phyloP scores from a whole-genome alignment of 2,797 vertebrate species.

The Acanthurus lineatus region DNA sequence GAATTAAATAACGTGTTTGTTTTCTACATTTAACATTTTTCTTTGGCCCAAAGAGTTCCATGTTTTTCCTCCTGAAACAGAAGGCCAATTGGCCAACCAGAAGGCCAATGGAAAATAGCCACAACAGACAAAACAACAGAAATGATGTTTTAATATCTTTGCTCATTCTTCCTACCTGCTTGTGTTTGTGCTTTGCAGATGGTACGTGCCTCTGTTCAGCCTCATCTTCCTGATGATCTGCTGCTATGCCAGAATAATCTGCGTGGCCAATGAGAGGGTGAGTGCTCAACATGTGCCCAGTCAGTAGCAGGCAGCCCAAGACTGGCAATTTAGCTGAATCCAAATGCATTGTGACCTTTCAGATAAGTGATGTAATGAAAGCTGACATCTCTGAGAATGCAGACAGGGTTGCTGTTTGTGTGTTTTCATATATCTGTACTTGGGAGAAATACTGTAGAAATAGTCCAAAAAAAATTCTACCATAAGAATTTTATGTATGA shows the following conservation, averaged over 20 bases:
- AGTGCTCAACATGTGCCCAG: conserved; percentile 56
- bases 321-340: conserved; percentile 31
- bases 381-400: conserved; percentile 10
- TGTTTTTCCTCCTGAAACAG: neutral
- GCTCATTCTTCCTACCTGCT: conserved; percentile 27
- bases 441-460: neutral
- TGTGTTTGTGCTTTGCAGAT: conserved; percentile 77
- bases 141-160: conserved; percentile 12
- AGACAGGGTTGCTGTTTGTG: conserved; percentile 7
- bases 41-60: neutral
- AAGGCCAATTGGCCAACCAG: no score
- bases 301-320: neutral
- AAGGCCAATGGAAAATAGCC: conserved; percentile 8
- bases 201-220: conserved; percentile 87
- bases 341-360: conserved; percentile 54
- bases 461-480: no score
- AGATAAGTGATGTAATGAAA: conserved; percentile 31
- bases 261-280: conserved; percentile 86
- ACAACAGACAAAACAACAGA: conserved; percentile 2
- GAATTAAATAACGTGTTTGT: conserved; percentile 4
- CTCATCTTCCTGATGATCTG: conserved; percentile 90
- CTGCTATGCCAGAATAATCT: conserved; percentile 89
- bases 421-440: neutral
- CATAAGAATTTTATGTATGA: no score
- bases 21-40: conserved; percentile 2